Base-by-base conservation (phyloP, 2,888 invertebrate species). In the Kryphioiulus occultus region DNA sequence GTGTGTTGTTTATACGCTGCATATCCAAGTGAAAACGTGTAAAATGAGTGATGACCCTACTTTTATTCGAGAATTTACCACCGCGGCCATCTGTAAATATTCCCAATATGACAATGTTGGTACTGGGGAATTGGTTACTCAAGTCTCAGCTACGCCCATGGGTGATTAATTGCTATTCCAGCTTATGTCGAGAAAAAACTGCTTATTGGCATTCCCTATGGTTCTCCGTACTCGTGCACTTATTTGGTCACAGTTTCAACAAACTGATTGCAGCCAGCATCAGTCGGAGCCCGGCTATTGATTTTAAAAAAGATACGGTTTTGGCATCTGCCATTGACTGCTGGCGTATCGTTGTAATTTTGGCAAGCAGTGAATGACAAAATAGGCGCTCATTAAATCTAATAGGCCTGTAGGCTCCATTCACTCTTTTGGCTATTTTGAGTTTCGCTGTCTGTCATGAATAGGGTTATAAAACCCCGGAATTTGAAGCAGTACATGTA, bases 251-350 rank as follows among this genome's bases (percentile, higher is more conserved):
- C 59, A 59, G 22, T 59, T 59, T 59, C 59, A 59, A 59, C 22
- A 10, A 59, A 59, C 59, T 59, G 22, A 59, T 59, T 12, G 59
- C 4, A 59, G 59, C 59, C 22, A 59, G 22, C 59, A 47, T 47
- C 47, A n/a, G n/a, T n/a, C 47, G 19, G 15, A 47, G 47, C 17
- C 17, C n/a, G n/a, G 59, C 59, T 59, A 59, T 59, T 59, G 59
- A 59, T 59, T 59, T 59, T 59, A 59, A 59, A 59, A 59, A n/a
- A n/a, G 59, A 22, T 59, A 59, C 59, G 22, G 59, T 59, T 59
- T 59, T 59, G 59, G 59, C 59, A 59, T 59, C 59, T 59, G 59
- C 59, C 59, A 59, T 59, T 59, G 59, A 59, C 59, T 59, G 59
- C 59, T 17, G 59, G 59, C 59, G 59, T 59, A 22, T 22, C 59